Base-by-base conservation (phyloP, 2,888 invertebrate species). In the Ceriagrion tenellum region DNA sequence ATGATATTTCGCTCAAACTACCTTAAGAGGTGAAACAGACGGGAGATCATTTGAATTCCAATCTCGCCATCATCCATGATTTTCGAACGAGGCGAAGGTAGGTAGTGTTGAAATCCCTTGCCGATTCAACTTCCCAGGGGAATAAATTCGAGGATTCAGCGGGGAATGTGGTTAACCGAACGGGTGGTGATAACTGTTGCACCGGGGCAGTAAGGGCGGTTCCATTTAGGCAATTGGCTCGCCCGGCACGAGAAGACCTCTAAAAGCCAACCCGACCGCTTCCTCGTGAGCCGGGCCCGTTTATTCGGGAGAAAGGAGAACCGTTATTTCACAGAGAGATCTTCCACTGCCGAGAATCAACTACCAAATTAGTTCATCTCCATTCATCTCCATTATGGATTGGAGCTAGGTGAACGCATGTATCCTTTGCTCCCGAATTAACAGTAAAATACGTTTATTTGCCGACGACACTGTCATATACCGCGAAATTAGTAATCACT, bases 151-250 rank as follows among this genome's bases (percentile, higher is more conserved):
- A 16, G 30, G 13, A 81, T 81, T 26, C 81, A 35, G 4, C 81
- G 13, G 35, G 35, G 30, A 3, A 4, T 35, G 30, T 8, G 81
- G 35, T 23, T 81, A 35, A 35, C 81, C 35, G 81, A 35, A 30
- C n/a, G 81, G 81, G 81, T 4, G 81, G 35, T 35, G 81, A 81
- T 81, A 81, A 35, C 81, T 81, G 81, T 81, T 81, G 81, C 81
- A 35, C 26, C 81, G 35, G 16, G 35, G 26, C 13, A 35, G 69
- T 10, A n/a, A 26, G 26, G 69, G 69, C n/a, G 69, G 81, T 1
- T 81, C 81, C 81, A 81, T 81, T 81, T 30, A 81, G 35, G 35
- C 81, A 81, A 81, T 81, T 81, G 81, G 35, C 35, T 81, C 81
- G 13, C 81, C 35, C 18, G 2, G 3, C 81, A 12, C 10, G 26